Evolutionary conservation across 2,797 vertebrate species (phyloP).

Genomic region (Malacoraja senta): DNA sequence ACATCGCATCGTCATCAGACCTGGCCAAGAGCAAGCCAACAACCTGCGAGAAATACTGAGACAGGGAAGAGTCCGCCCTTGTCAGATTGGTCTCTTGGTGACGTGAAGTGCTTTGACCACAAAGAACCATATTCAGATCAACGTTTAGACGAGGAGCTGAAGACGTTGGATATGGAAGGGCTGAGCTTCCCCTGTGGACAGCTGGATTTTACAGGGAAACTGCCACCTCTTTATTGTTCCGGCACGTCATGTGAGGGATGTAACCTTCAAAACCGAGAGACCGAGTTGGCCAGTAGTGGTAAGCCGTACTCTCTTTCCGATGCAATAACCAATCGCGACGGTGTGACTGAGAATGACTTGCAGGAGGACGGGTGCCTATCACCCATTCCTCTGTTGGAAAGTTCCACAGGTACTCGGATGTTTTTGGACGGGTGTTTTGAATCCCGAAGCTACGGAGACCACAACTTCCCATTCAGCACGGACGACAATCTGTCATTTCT

Average conservation of each 20-base stretch:
- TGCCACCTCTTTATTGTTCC: constrained; percentile 13
- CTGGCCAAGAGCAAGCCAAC: constrained; percentile 16
- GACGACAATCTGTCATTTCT: neutral
- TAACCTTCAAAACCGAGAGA: neutral
- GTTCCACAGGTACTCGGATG: neutral
- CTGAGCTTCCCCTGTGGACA: neutral
- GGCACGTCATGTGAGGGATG: neutral
- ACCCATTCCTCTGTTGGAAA: neutral
- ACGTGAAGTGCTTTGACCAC: neutral
- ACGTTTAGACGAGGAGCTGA: neutral
- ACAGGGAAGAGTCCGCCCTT: neutral
- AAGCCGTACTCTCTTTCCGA: neutral
- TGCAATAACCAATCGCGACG: neutral
- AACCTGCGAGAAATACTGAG: neutral
- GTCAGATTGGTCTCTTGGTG: neutral
- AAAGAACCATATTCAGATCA: neutral
- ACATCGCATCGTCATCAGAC: neutral
- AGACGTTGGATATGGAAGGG: neutral
- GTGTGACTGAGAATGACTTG: neutral
- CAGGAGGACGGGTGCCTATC: neutral
- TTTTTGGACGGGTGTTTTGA: constrained; percentile 17
- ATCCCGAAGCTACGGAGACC: neutral
- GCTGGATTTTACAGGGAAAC: neutral
- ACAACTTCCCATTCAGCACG: neutral
- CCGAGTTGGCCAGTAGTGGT: neutral